These are phyloP conservation scores for Tricholaema leucomelas DNA, from an alignment of 2,113 vertebrate genomes.

Conservation along the genomic window DNA sequence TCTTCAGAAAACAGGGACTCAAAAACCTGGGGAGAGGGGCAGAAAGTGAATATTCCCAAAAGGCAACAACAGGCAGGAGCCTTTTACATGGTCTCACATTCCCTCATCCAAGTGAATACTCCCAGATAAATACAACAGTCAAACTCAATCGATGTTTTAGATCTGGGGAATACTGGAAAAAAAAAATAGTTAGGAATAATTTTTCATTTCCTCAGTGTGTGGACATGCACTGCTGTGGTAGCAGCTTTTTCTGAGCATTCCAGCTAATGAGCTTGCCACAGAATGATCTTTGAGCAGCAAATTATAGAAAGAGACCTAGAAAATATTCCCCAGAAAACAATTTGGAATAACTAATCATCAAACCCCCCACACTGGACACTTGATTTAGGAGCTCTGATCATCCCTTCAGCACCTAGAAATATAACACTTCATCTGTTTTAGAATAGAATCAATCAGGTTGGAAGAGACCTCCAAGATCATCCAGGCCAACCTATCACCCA, in stretches of 20 bases:
- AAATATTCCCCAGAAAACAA: conserved; percentile 6
- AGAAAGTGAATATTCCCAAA: not conserved
- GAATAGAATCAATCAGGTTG: too few species aligned
- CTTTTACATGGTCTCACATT: not conserved
- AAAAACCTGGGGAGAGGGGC: too few species aligned
- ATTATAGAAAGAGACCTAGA: not conserved
- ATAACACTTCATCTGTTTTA: not conserved
- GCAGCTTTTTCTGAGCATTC: not conserved
- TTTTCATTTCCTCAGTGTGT: not conserved
- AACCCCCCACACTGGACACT: not conserved
- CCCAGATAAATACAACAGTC: not conserved
- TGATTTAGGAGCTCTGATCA: conserved; percentile 15
- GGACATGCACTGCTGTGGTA: not conserved
- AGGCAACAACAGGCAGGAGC: too few species aligned
- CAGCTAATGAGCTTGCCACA: not conserved
- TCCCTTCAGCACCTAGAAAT: not conserved
- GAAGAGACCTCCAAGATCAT: too few species aligned
- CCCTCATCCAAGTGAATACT: not conserved
- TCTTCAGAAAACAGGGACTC: too few species aligned
- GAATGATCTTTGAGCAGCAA: not conserved
- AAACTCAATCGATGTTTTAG: not conserved
- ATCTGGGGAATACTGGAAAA: not conserved
- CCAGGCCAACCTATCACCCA: too few species aligned
- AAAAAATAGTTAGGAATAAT: not conserved
- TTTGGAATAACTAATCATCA: conserved; percentile 9